phyloP scores from a whole-genome alignment of 1,140 invertebrate genomes.

The Ylistrum balloti region DNA sequence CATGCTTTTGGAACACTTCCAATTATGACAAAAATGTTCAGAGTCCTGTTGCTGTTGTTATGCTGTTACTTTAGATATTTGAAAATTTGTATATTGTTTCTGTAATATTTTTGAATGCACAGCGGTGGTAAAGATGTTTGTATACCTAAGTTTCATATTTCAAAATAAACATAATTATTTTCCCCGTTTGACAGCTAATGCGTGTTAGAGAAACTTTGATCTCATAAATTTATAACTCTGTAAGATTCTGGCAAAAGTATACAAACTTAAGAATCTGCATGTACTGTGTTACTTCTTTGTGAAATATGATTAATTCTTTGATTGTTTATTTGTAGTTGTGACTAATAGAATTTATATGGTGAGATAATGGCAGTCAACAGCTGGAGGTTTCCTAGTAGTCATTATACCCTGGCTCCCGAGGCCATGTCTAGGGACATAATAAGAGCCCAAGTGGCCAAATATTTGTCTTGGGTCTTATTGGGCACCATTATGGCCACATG shows the following conservation, averaged over 20 bases:
- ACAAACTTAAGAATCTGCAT: background rate
- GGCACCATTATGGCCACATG: background rate
- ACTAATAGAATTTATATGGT: conserved; percentile 11
- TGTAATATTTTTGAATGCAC: no score
- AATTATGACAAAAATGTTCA: no score
- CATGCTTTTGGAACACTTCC: no score
- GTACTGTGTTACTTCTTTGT: background rate
- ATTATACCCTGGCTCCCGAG: background rate
- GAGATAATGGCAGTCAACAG: background rate
- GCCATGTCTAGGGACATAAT: background rate
- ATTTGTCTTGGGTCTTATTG: conserved; percentile 19
- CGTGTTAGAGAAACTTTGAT: background rate
- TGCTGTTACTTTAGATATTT: no score
- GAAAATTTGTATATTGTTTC: no score
- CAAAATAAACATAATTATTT: background rate
- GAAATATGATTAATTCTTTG: background rate
- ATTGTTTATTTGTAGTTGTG: background rate
- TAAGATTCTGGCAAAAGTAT: background rate
- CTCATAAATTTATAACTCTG: background rate
- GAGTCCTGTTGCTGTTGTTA: no score
- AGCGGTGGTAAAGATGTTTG: no score
- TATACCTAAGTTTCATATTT: background rate
- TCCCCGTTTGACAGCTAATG: background rate
- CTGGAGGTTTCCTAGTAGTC: background rate
- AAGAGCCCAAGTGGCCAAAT: background rate